Percentiles rank a stretch among this genome's conserved stretches.
Evolutionary conservation across 2,113 vertebrate genomes (phyloP).

Genomic region (Stigmatopora argus): DNA sequence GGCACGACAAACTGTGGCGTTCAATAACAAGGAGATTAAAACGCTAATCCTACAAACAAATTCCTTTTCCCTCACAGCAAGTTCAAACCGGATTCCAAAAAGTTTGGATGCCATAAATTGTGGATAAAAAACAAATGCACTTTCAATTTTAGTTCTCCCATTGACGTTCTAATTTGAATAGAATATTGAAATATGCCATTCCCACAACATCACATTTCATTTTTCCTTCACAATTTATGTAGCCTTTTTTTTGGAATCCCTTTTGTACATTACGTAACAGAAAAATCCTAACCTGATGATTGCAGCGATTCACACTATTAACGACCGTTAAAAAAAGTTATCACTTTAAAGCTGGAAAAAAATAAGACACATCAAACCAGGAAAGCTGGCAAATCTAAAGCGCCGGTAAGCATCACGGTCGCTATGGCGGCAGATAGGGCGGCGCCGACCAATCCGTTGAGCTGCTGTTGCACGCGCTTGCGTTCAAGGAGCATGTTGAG

Average conservation of each 20-base stretch:
- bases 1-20: constrained; percentile 1
- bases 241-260: too few species aligned
- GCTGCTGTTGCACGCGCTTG: constrained; percentile 59
- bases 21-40: constrained; percentile 8
- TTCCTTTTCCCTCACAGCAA: neutral
- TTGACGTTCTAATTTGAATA: too few species aligned
- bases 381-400: constrained; percentile 1
- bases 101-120: too few species aligned
- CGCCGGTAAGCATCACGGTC: neutral
- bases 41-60: constrained; percentile 3
- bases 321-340: neutral
- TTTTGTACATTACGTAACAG: neutral
- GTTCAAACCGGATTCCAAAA: neutral
- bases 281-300: neutral
- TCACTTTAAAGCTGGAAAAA: neutral
- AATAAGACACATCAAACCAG: neutral
- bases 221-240: too few species aligned
- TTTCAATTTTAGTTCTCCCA: too few species aligned
- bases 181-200: too few species aligned
- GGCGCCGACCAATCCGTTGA: constrained; percentile 69
- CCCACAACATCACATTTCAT: too few species aligned
- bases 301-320: neutral
- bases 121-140: too few species aligned
- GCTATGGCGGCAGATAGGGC: constrained; percentile 27
- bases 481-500: constrained; percentile 59